Conservation (phyloP, 2,113 vertebrate species). For the Peucedramus taeniatus region DNA sequence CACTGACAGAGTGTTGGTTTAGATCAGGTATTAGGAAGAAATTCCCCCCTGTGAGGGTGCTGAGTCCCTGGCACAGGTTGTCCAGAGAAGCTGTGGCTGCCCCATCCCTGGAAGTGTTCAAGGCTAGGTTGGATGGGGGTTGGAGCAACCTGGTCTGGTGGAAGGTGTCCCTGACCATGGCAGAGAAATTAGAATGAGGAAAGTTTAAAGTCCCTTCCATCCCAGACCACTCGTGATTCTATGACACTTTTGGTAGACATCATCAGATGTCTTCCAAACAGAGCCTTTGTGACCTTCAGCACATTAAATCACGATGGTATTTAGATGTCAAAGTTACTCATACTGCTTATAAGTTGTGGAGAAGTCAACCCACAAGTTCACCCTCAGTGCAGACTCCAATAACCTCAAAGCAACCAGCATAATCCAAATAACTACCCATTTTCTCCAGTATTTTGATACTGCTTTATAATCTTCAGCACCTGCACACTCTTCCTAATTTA, state of each 20-base stretch:
- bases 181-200: fast-evolving
- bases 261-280: neutral
- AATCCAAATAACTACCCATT: neutral
- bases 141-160: fast-evolving
- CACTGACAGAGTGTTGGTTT: neutral
- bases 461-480: neutral
- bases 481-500: neutral
- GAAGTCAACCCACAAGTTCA: neutral
- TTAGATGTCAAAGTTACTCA: neutral
- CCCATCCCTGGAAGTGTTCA: neutral
- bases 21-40: neutral
- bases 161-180: neutral
- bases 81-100: neutral
- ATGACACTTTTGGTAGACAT: neutral
- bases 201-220: neutral
- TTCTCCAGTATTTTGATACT: neutral
- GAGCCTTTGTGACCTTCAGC: neutral
- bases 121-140: fast-evolving
- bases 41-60: fast-evolving
- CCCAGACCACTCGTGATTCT: neutral
- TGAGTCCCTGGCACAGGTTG: neutral
- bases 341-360: neutral
- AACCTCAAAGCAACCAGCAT: neutral
- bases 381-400: neutral
- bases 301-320: neutral